phyloP scores from a whole-genome alignment of 2,113 vertebrate species.

The Corythoichthys intestinalis region DNA sequence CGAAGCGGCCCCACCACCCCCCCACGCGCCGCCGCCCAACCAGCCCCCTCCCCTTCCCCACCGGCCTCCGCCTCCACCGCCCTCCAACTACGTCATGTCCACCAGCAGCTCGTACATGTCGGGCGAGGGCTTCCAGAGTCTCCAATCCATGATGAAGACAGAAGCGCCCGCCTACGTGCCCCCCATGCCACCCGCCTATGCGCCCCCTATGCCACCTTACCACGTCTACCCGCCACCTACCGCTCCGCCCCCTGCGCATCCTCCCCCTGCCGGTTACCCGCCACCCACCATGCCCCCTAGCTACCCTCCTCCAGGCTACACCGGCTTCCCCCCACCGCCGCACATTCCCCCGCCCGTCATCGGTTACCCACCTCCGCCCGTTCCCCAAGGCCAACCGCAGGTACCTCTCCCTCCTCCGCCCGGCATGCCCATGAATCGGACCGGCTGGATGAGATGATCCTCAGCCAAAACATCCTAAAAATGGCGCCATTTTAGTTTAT shows the following conservation, averaged over 20 bases:
- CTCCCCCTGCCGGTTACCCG: constrained; percentile 70
- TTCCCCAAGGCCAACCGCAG: constrained; percentile 87
- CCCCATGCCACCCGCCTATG: constrained; percentile 82
- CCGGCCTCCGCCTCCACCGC: constrained; percentile 84
- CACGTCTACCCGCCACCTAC: constrained; percentile 80
- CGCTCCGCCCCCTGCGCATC: constrained; percentile 80
- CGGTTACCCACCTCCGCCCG: constrained; percentile 86
- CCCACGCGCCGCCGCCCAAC: constrained; percentile 84
- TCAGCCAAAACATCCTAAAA: background rate
- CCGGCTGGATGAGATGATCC: constrained; percentile 92
- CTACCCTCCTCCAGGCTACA: constrained; percentile 87
- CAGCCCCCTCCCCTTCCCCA: constrained; percentile 89
- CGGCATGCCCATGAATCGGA: constrained; percentile 87
- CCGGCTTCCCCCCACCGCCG: constrained; percentile 80
- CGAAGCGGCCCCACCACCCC: constrained; percentile 84
- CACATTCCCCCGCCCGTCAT: constrained; percentile 85
- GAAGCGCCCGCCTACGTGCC: constrained; percentile 84
- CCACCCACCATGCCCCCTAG: constrained; percentile 77
- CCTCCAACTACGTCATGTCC: constrained; percentile 92
- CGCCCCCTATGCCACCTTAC: constrained; percentile 84
- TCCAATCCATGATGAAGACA: constrained; percentile 98
- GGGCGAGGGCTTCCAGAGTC: constrained; percentile 89
- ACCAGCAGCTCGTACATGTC: constrained; percentile 97
- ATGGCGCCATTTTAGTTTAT: background rate
- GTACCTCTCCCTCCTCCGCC: constrained; percentile 88